Evolutionary conservation across 2,888 invertebrate species (phyloP).

Genomic region (Adineta ricciae): DNA sequence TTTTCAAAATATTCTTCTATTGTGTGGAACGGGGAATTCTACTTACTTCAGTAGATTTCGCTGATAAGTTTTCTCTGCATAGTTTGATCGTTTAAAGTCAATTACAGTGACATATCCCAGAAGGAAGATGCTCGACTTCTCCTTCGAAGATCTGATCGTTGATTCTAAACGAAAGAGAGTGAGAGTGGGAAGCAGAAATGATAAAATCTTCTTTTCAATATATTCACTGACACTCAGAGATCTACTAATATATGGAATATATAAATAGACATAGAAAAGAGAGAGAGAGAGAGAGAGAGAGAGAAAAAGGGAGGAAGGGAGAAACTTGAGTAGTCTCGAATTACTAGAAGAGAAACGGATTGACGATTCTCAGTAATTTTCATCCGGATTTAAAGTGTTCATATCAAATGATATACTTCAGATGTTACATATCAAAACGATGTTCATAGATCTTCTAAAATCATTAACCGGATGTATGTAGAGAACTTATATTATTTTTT

Average conservation of each 20-base stretch:
- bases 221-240: not conserved
- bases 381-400: not conserved
- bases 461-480: not conserved
- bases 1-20: too few relatives aligned
- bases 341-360: not conserved
- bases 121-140: not conserved
- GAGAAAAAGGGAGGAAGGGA: not conserved
- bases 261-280: not conserved
- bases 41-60: not conserved
- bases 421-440: not conserved
- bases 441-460: not conserved
- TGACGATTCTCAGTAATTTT: not conserved
- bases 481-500: not conserved
- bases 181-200: not conserved
- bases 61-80: not conserved
- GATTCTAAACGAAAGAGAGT: not conserved
- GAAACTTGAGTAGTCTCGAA: not conserved
- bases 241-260: conserved; percentile 7
- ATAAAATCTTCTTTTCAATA: not conserved
- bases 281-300: not conserved
- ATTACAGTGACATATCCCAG: not conserved
- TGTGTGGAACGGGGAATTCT: not conserved
- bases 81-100: not conserved
- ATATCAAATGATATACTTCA: not conserved
- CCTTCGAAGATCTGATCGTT: not conserved